These are phyloP conservation scores for Premnoplex brunnescens DNA, from an alignment of 2,797 vertebrate species.

Conservation along the genomic window DNA sequence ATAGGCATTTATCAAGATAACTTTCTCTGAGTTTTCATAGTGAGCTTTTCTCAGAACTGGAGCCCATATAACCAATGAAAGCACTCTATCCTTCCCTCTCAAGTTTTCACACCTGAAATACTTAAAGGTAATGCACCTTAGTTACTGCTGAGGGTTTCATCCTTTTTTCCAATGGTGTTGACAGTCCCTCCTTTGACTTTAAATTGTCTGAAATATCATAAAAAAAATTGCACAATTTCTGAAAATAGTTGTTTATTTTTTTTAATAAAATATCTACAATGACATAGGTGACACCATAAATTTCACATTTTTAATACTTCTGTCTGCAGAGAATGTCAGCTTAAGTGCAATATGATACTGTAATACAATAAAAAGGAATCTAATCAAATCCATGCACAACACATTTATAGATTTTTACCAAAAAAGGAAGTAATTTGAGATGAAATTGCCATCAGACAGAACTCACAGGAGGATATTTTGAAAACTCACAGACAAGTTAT, in stretches of 20 bases:
- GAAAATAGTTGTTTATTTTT: constrained; percentile 74
- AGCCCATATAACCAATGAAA: not conserved
- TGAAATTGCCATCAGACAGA: constrained; percentile 52
- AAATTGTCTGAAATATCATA: not conserved
- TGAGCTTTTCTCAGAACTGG: not conserved
- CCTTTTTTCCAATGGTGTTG: not conserved
- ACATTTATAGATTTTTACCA: constrained; percentile 54
- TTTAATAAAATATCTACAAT: constrained; percentile 69
- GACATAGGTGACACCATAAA: constrained; percentile 56
- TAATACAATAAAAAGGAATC: constrained; percentile 59
- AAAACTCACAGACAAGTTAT: constrained; percentile 65
- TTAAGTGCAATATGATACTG: constrained; percentile 47
- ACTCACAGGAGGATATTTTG: constrained; percentile 50
- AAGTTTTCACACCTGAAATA: not conserved
- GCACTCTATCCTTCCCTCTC: not conserved
- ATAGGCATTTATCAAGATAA: not conserved
- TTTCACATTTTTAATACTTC: constrained; percentile 47
- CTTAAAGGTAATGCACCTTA: not conserved
- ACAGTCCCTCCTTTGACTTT: not conserved
- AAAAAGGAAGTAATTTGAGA: constrained; percentile 55
- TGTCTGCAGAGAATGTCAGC: constrained; percentile 22
- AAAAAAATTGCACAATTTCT: not conserved
- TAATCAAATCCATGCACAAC: constrained; percentile 67
- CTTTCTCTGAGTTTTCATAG: not conserved
- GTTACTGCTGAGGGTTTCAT: not conserved